Base-by-base conservation (phyloP, 2,797 vertebrate genomes). In the Sphaeramia orbicularis region DNA sequence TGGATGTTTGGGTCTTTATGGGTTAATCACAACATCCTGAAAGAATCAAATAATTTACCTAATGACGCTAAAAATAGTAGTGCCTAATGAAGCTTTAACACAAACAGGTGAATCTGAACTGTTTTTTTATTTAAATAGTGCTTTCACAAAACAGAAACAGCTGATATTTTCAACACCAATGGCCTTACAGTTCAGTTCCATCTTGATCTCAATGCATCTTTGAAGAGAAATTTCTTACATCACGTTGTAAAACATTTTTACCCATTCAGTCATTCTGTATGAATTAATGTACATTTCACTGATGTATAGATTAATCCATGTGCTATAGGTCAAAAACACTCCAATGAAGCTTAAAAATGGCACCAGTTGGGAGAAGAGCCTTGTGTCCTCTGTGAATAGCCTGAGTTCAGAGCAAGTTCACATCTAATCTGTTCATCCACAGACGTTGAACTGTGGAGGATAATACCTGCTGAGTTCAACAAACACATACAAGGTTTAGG, bases 341-440 rank as follows among this genome's bases (percentile, higher is more conserved):
- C 42, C 38, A 24, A 35, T 35, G 32, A 35, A 35, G 7, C 32
- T 35, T 35, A 35, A 9, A 35, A 19, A 35, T 16, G 2, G 10
- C 3, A 24, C 35, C 2, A 9, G 4, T 21, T 40, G 3, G 7
- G 5, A 43, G 38, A 19, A 18, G 35, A 41, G 21, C 16, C 32
- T 50, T 43, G 19, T 48, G 47, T 62, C 32, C 19, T 37, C 9
- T 16, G 27, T 52, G 3, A 65, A 49, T 44, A 38, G 56, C 27
- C 12, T 30, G 43, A 61, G 42, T 21, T 58, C 35, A 30, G 14
- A 10, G 3, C 37, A 63, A 64, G 58, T 71, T 81, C 65, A 74
- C 10, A 12, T 51, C n/a, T 27, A 43, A 74, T 81, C 51, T 47
- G 36, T 40, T 61, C 52, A 61, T 53, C 54, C 55, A 50, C 56